A percentile compares a stretch with the other conserved stretches of the same genome.
These are phyloP conservation scores for Gonatopus flavifemur DNA, from an alignment of 1,140 invertebrate species.

Conservation along the genomic window DNA sequence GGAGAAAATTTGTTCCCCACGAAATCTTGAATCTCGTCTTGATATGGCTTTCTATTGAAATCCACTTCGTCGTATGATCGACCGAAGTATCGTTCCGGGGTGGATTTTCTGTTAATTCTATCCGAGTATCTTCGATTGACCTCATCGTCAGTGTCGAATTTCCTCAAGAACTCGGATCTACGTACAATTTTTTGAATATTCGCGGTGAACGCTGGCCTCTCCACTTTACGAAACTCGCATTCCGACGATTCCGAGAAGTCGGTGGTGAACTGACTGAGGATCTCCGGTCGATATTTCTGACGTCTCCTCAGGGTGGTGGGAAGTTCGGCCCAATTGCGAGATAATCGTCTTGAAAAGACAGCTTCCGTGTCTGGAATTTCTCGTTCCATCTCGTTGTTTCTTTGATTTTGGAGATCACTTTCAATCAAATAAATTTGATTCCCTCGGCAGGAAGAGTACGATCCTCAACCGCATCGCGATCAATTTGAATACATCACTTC, in stretches of 20 bases:
- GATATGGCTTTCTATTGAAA: constrained; percentile 30
- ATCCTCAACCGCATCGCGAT: too few species aligned
- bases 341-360: constrained; percentile 46
- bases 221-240: constrained; percentile 36
- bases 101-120: constrained; percentile 23
- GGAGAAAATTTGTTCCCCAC: constrained; percentile 10
- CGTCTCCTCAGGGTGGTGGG: constrained; percentile 52
- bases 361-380: constrained; percentile 53
- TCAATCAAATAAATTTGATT: neutral
- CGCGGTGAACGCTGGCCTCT: constrained; percentile 22
- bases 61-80: constrained; percentile 26
- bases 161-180: constrained; percentile 48
- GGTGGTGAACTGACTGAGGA: constrained; percentile 52
- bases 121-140: constrained; percentile 10
- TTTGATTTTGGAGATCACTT: neutral
- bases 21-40: constrained; percentile 28
- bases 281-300: constrained; percentile 52
- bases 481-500: too few species aligned
- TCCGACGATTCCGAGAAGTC: constrained; percentile 49
- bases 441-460: too few species aligned
- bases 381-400: constrained; percentile 47
- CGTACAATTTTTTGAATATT: constrained; percentile 39
- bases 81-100: constrained; percentile 19
- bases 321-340: constrained; percentile 54
- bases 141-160: constrained; percentile 31